Evolutionary conservation across 2,888 invertebrate species (phyloP).

Genomic region (Melieria crassipennis): DNA sequence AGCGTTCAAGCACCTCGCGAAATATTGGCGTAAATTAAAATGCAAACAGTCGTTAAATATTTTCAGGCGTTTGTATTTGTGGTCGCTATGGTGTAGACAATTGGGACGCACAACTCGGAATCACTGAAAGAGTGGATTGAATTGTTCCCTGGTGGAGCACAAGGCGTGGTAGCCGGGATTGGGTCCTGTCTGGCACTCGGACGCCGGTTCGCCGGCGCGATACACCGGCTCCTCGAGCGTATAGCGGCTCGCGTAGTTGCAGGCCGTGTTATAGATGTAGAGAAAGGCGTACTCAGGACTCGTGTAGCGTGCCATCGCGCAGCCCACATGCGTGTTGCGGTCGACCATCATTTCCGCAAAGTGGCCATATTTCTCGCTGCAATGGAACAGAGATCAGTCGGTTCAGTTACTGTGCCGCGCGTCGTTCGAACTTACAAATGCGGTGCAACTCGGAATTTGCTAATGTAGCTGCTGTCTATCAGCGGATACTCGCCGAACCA

Average conservation of each 20-base stretch:
- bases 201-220: constrained; percentile 56
- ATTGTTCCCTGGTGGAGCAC: constrained; percentile 57
- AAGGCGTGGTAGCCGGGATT: constrained; percentile 58
- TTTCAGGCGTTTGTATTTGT: no score
- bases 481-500: constrained; percentile 61
- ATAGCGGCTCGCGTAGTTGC: constrained; percentile 63
- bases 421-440: constrained; percentile 53
- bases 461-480: constrained; percentile 58
- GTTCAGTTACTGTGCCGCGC: neutral
- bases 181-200: constrained; percentile 56
- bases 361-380: constrained; percentile 62
- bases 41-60: no score
- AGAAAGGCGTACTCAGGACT: constrained; percentile 54
- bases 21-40: no score
- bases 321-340: constrained; percentile 63
- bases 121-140: constrained; percentile 60
- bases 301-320: constrained; percentile 61
- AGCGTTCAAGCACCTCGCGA: no score
- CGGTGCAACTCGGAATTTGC: constrained; percentile 54
- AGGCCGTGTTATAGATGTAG: constrained; percentile 61
- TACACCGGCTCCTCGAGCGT: constrained; percentile 59
- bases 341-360: constrained; percentile 63
- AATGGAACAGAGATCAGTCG: neutral
- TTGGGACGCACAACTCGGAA: no score
- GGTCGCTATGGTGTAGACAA: no score